phyloP scores from a whole-genome alignment of 2,888 invertebrate genomes.

The Notodonta ziczac region DNA sequence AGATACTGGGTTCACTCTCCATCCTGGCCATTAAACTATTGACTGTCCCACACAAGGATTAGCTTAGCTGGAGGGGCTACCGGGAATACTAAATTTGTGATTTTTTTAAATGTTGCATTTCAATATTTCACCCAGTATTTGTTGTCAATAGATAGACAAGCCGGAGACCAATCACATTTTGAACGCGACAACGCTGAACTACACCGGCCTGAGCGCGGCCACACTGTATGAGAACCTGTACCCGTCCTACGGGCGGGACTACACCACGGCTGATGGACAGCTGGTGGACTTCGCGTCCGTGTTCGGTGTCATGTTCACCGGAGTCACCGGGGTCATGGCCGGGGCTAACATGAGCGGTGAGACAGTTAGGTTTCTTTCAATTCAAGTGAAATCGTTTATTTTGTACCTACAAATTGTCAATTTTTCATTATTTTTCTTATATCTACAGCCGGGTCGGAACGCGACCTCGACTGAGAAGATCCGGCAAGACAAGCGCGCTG shows the following conservation, averaged over 20 bases:
- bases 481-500: too few relatives aligned
- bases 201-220: conserved; percentile 90
- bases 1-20: too few relatives aligned
- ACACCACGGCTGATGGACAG: conserved; percentile 88
- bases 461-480: too few relatives aligned
- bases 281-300: conserved; percentile 95
- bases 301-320: conserved; percentile 98
- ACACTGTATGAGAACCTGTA: conserved; percentile 93
- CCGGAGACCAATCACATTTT: conserved; percentile 89
- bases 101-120: too few relatives aligned
- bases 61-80: too few relatives aligned
- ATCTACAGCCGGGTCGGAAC: too few relatives aligned
- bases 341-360: conserved; percentile 99
- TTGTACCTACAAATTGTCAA: too few relatives aligned
- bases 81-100: too few relatives aligned
- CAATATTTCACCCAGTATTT: background rate
- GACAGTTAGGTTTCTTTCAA: conserved; percentile 15
- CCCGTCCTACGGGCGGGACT: conserved; percentile 89
- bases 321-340: conserved; percentile 99
- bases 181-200: conserved; percentile 80
- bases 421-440: too few relatives aligned
- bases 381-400: too few relatives aligned
- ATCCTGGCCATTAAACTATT: too few relatives aligned
- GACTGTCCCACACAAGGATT: too few relatives aligned
- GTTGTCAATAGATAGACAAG: conserved; percentile 87